Conservation (phyloP, 2,797 vertebrate genomes). For the Smutsia temminckii region DNA sequence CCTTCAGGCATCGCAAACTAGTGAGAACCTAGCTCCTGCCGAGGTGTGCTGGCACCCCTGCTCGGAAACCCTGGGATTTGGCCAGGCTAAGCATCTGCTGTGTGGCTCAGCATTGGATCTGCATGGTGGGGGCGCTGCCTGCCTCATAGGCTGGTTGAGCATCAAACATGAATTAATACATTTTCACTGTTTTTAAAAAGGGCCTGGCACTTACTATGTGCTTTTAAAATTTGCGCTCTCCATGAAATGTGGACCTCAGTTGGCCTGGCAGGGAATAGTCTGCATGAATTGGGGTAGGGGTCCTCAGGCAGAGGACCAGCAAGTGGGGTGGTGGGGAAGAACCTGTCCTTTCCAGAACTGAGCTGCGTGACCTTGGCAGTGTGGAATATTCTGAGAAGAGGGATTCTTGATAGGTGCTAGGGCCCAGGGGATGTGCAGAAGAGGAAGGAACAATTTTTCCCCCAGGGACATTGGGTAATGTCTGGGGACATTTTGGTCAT, state of each 20-base stretch:
- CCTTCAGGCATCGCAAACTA: neutral
- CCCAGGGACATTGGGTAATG: neutral
- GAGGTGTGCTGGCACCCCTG: too few relatives aligned
- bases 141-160: neutral
- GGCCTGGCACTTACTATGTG: too few relatives aligned
- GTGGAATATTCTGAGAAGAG: neutral
- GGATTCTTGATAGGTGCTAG: neutral
- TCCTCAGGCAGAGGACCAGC: neutral
- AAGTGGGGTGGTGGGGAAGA: too few relatives aligned
- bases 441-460: neutral
- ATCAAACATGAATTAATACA: accelerated
- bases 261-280: neutral
- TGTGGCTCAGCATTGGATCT: neutral
- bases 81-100: neutral
- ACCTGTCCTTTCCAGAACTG: accelerated
- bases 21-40: neutral
- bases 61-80: too few relatives aligned
- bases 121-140: neutral
- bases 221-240: neutral
- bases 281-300: accelerated
- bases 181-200: neutral
- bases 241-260: accelerated
- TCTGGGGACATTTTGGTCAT: neutral
- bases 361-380: accelerated
- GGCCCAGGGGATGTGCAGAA: neutral